These are phyloP conservation scores for Acleris cristana DNA, from an alignment of 2,888 invertebrate species.

Conservation along the genomic window DNA sequence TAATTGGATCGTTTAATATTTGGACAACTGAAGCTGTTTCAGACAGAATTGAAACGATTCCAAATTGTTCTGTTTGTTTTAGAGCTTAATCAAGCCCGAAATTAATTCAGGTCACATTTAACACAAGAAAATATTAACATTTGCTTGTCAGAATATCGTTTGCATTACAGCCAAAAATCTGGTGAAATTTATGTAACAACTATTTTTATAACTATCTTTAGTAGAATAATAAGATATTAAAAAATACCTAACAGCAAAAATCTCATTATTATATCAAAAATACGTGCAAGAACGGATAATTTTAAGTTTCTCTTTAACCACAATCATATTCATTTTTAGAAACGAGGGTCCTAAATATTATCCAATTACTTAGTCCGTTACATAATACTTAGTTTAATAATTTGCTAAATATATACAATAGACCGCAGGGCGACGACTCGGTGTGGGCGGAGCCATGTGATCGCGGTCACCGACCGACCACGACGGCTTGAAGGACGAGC, in stretches of 20 bases:
- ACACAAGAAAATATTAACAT: neutral
- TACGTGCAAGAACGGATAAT: too few relatives aligned
- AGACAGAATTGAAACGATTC: slow-evolving; percentile 7
- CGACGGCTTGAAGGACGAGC: slow-evolving; percentile 21
- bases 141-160: too few relatives aligned
- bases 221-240: too few relatives aligned
- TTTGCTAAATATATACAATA: neutral
- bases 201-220: too few relatives aligned
- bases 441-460: slow-evolving; percentile 21
- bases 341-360: too few relatives aligned
- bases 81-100: slow-evolving; percentile 7
- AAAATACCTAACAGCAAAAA: too few relatives aligned
- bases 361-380: too few relatives aligned
- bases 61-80: slow-evolving; percentile 10
- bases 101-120: slow-evolving; percentile 1
- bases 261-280: too few relatives aligned
- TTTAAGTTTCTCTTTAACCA: too few relatives aligned
- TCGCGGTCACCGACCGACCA: slow-evolving; percentile 19
- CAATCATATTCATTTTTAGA: too few relatives aligned
- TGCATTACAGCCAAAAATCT: too few relatives aligned
- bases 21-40: slow-evolving; percentile 1
- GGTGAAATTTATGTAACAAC: too few relatives aligned
- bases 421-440: slow-evolving; percentile 12
- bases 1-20: slow-evolving; percentile 4
- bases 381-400: neutral